phyloP scores from a whole-genome alignment of 53 echinoderm and acorn worm species.

The Astropecten irregularis region DNA sequence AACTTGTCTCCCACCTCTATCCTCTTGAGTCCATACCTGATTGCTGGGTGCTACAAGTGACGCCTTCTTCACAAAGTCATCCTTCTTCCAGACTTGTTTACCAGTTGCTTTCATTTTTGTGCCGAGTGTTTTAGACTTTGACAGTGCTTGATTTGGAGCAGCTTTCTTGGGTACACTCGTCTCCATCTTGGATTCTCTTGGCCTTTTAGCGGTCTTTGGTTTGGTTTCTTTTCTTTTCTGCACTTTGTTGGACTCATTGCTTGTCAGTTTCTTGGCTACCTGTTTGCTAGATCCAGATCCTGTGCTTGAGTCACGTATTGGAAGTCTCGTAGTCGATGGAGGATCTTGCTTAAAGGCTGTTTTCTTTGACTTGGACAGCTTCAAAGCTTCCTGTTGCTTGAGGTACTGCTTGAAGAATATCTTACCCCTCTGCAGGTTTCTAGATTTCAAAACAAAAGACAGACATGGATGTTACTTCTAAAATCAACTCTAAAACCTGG shows the following conservation, averaged over 20 bases:
- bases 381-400: background rate
- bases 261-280: background rate
- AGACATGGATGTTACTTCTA: background rate
- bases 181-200: background rate
- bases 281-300: background rate
- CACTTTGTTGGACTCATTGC: background rate
- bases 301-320: background rate
- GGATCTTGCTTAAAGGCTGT: background rate
- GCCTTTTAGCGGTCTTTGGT: slow-evolving; percentile 5
- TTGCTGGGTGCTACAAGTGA: background rate
- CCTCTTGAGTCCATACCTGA: background rate
- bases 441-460: background rate
- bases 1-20: background rate
- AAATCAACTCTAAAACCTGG: too few species aligned
- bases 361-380: background rate
- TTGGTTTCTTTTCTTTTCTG: background rate
- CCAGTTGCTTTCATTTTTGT: background rate
- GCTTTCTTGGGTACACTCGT: background rate
- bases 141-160: background rate
- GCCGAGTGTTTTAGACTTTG: background rate
- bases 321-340: background rate
- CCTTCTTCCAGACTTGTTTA: background rate
- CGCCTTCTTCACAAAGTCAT: background rate
- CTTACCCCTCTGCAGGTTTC: background rate
- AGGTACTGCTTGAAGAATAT: slow-evolving; percentile 22